A percentile compares a stretch with the other conserved stretches of the same genome.
phyloP scores from a whole-genome alignment of 2,113 vertebrate genomes.

The Microcebus ravelobensis region DNA sequence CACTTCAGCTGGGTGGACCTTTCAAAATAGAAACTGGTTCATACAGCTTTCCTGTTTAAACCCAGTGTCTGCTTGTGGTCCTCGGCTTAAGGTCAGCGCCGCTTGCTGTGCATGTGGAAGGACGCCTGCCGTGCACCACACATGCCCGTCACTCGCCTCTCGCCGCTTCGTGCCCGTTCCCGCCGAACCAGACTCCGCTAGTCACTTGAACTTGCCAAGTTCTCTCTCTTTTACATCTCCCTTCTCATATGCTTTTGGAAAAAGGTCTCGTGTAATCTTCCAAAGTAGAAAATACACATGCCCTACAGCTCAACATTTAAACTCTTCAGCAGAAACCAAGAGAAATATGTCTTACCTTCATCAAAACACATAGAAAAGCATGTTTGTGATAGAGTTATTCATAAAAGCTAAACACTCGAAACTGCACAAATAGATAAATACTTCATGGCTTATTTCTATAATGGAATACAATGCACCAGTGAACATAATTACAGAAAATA shows the following conservation, averaged over 20 bases:
- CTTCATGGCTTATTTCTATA: neutral
- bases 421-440: neutral
- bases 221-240: neutral
- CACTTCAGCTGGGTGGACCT: neutral
- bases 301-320: neutral
- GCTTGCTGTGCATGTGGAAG: neutral
- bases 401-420: neutral
- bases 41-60: neutral
- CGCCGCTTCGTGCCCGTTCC: neutral
- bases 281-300: neutral
- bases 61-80: neutral
- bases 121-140: rapidly evolving
- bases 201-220: neutral
- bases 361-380: neutral
- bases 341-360: neutral
- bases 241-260: neutral
- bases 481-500: neutral
- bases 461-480: neutral
- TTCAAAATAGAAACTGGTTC: neutral
- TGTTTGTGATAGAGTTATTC: neutral
- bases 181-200: neutral
- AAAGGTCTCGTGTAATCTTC: neutral
- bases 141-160: neutral
- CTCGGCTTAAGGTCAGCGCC: neutral
- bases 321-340: neutral